Evolutionary conservation across 2,888 invertebrate genomes (phyloP), one percentile per base, ranked within the genome.

Genomic region (Latrodectus elegans): DNA sequence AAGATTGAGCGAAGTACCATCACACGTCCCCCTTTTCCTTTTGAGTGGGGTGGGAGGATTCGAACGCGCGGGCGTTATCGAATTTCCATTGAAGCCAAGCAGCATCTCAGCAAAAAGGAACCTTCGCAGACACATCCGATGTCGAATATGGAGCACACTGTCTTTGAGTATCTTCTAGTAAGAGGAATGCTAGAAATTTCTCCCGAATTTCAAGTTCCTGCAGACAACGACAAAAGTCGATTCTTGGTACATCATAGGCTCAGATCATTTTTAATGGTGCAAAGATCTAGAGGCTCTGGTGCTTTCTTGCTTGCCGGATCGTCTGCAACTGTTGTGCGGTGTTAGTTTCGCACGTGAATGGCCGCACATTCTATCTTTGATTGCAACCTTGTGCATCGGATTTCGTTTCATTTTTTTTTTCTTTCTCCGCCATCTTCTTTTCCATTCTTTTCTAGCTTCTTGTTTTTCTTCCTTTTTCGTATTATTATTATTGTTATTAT

Each of bases 311-410:
- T 26, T 84, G 55, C 26, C 67, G 26, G 22, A 12, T 76, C 65
- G 12, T 15, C 22, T 73, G 77, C 84, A 84, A 84, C 84, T 84
- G 84, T 84, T 84, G 77, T 84, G 72, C 26, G 84, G 78, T 77
- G 77, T 84, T 73, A 78, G 84, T 84, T 84, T 84, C 84, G 84
- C 84, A 84, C 84, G 84, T 84, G 84, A 84, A 78, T 84, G 67
- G 72, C 38, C 52, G 84, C 84, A 84, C 84, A 77, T 84, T 84
- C 84, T 55, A 73, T 77, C 84, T 84, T 84, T 84, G 84, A 84
- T 84, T 84, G 84, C 84, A 84, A 84, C 71, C 84, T 84, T 67
- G 84, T 78, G 84, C 78, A 84, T 84, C 77, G 84, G 77, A 84
- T 84, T 84, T 77, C 55, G 53, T 78, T 72, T 78, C 67, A 26